Evolutionary conservation across 2,113 vertebrate genomes (phyloP).

Genomic region (Pipra filicauda): DNA sequence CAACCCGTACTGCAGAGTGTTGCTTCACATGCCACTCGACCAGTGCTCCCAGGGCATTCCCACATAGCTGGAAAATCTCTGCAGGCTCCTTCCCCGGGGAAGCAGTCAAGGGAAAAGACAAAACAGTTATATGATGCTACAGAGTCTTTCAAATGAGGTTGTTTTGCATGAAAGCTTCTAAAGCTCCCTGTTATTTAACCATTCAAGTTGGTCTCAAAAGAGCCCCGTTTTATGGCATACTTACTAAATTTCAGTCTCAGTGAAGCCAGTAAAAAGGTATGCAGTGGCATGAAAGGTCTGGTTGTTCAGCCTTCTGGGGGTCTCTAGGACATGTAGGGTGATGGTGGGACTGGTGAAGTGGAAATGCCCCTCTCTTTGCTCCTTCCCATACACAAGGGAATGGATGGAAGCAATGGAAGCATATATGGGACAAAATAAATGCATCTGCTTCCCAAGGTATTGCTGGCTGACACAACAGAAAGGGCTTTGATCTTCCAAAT

Average conservation of each 20-base stretch:
- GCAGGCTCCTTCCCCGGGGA: neutral
- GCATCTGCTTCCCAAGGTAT: neutral
- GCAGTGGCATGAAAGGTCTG: neutral
- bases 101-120: neutral
- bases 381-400: neutral
- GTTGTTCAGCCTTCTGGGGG: neutral
- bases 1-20: accelerated
- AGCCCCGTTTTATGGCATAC: neutral
- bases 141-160: neutral
- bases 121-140: neutral
- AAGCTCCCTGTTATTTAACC: neutral
- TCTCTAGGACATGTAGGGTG: neutral
- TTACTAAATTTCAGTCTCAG: neutral
- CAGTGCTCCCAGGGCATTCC: neutral
- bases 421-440: neutral
- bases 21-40: neutral
- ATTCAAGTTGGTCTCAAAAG: neutral
- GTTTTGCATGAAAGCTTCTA: neutral
- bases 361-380: neutral
- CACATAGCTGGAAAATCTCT: neutral
- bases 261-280: neutral
- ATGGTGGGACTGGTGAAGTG: neutral
- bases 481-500: neutral
- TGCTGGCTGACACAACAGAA: neutral
- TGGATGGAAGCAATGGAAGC: neutral